Evolutionary conservation across 2,797 vertebrate genomes (phyloP).

Genomic region (Tangara arthus): DNA sequence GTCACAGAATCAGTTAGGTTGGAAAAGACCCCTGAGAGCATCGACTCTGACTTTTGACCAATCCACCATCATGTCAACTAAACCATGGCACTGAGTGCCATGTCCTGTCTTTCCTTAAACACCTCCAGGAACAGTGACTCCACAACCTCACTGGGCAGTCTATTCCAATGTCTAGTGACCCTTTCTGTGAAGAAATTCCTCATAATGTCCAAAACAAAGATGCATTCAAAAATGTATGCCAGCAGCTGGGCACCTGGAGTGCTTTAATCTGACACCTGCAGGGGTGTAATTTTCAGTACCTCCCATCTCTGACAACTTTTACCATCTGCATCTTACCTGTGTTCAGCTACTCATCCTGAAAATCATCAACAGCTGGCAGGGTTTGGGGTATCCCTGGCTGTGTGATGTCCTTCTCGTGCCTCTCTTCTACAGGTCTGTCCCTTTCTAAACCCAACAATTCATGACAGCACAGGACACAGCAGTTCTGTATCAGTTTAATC

Average conservation of each 20-base stretch:
- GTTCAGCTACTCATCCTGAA: not conserved
- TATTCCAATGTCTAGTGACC: not conserved
- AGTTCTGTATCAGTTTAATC: not conserved
- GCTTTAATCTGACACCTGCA: not conserved
- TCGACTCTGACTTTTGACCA: fast-evolving
- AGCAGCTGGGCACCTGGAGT: not conserved
- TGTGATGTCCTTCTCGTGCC: not conserved
- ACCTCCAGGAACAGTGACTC: not conserved
- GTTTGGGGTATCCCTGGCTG: fast-evolving
- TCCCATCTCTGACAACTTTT: not conserved
- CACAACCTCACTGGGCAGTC: not conserved
- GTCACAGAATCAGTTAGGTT: not conserved
- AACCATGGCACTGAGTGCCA: not conserved
- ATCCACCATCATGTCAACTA: not conserved
- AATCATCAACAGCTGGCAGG: not conserved
- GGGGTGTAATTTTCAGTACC: not conserved
- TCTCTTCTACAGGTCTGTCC: not conserved
- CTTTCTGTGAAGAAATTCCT: not conserved
- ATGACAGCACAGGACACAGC: not conserved
- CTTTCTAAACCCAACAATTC: not conserved
- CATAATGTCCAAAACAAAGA: not conserved
- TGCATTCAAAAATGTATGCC: not conserved
- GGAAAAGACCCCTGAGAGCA: not conserved
- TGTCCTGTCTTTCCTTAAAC: not conserved
- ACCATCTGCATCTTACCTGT: not conserved